Percentiles rank a stretch among this genome's conserved stretches.
Evolutionary conservation across 2,888 invertebrate genomes (phyloP).

Genomic region (Panopea generosa): DNA sequence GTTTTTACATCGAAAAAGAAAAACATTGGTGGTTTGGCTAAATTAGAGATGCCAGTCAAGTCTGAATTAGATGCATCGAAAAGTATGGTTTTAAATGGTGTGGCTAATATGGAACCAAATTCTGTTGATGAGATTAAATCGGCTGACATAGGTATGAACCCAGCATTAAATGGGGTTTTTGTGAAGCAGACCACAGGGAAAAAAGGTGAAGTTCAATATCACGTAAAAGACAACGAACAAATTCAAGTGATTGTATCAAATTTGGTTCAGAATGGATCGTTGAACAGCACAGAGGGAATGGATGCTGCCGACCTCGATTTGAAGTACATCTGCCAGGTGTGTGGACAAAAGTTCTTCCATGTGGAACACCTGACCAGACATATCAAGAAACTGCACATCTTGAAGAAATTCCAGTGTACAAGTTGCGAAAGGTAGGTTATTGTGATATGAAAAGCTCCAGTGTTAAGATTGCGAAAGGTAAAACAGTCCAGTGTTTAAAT

Average conservation of each 20-base stretch:
- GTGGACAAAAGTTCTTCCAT: constrained; percentile 49
- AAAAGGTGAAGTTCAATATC: constrained; percentile 15
- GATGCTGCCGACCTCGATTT: neutral
- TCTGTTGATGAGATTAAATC: no score
- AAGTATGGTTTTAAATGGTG: constrained; percentile 1
- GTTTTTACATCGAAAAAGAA: no score
- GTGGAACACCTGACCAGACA: constrained; percentile 51
- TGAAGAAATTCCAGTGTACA: constrained; percentile 50
- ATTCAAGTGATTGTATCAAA: constrained; percentile 8
- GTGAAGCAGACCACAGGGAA: neutral
- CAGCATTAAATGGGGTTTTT: neutral
- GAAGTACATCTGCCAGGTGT: constrained; percentile 44
- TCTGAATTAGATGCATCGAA: constrained; percentile 7
- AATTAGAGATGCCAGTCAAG: neutral
- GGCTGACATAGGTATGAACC: neutral
- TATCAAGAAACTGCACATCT: constrained; percentile 40
- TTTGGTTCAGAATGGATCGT: neutral
- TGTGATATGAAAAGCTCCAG: neutral
- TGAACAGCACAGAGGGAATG: neutral
- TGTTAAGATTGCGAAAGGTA: no score
- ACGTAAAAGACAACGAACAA: constrained; percentile 50
- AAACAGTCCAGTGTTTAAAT: no score
- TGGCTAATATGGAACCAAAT: neutral
- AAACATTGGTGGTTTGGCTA: no score
- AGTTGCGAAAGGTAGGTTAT: constrained; percentile 46